Base-by-base conservation (phyloP, 1,140 invertebrate species). In the Halictus rubicundus region DNA sequence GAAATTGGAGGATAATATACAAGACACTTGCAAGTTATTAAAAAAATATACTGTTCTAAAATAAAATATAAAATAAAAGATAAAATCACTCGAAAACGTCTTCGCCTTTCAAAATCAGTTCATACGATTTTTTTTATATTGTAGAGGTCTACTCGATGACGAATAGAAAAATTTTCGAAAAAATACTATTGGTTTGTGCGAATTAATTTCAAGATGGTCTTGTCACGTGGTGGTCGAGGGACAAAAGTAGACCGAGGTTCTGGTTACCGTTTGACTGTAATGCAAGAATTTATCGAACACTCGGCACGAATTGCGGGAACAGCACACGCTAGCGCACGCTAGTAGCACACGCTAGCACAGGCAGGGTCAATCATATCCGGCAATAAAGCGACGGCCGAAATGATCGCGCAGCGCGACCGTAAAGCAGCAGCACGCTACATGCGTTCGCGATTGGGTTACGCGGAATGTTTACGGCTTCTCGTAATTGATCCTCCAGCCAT, bases 401-500 rank as follows among this genome's bases (percentile, higher is more conserved):
- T 63, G 52, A 77, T 77, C 74, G 42, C 46, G 64, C 21, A 25
- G 32, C n/a, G 10, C 32, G 39, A 10, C 61, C 27, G 61, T 52
- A 46, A 57, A 59, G 16, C 65, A 52, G 14, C 19, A 12, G 16
- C 21, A 21, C 6, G 64, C 12, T 42, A 49, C 64, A 66, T n/a
- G 54, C 54, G 74, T 54, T 71, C 49, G 16, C 64, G 64, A 82
- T 60, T 77, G 75, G 69, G 49, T 72, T 78, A 72, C 42, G 70
- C 23, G 46, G 52, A 59, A 69, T 82, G 66, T 83, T 84, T 71
- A 83, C 66, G 60, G 64, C 60, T 54, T 32, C 5, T 5, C 21
- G 68, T 84, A 84, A 84, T 83, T 80, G 75, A 82, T 74, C 57
- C 54, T 54, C 54, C 49, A 23, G 6, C 68, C 66, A 70, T 78